Conservation (phyloP, 1,140 invertebrate genomes). For the Cydia splendana region DNA sequence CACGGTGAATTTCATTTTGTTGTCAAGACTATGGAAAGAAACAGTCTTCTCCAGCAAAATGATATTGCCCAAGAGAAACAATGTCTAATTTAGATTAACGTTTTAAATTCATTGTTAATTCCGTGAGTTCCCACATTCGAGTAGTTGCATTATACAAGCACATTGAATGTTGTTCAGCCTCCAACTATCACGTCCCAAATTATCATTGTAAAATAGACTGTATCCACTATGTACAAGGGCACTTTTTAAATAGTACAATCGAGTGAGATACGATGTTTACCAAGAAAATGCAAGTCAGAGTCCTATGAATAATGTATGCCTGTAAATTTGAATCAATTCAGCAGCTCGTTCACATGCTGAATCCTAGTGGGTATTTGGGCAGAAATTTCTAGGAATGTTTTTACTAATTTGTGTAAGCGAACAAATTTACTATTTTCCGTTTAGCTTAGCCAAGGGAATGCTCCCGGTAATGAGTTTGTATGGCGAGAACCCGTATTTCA, state of each 20-base stretch:
- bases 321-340: slow-evolving; percentile 11
- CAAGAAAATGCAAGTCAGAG: not conserved
- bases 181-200: not conserved
- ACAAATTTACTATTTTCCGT: not conserved
- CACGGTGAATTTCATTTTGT: no score
- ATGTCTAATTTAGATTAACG: not conserved
- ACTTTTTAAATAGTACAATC: not conserved
- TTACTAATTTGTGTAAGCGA: not conserved
- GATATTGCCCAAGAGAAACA: not conserved
- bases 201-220: not conserved
- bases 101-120: not conserved
- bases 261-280: not conserved
- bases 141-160: not conserved
- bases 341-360: slow-evolving; percentile 10
- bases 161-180: not conserved
- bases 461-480: not conserved
- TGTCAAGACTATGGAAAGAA: not conserved
- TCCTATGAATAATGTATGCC: slow-evolving; percentile 3
- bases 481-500: not conserved
- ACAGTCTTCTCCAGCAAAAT: not conserved
- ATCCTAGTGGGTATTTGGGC: not conserved
- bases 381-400: not conserved
- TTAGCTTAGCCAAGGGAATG: not conserved
- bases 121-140: not conserved
- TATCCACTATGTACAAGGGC: not conserved